These are phyloP conservation scores for Catagonus wagneri DNA, from an alignment of 2,113 vertebrate species.

Conservation along the genomic window DNA sequence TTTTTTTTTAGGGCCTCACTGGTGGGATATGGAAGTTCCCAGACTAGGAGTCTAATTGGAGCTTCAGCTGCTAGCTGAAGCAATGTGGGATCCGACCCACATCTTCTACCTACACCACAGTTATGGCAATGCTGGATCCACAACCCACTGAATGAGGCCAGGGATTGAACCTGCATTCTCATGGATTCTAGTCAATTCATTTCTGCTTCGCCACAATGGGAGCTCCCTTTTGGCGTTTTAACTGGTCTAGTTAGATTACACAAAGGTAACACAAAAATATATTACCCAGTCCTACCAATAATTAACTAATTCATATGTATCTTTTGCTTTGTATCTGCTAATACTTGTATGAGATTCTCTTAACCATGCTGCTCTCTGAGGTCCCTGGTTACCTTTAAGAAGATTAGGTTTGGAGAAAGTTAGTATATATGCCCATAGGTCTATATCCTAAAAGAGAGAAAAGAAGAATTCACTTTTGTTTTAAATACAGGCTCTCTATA, in stretches of 20 bases:
- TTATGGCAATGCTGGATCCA: too few relatives aligned
- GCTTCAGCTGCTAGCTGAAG: too few relatives aligned
- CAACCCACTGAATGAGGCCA: too few relatives aligned
- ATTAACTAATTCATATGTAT: not conserved
- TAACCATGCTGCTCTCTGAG: not conserved
- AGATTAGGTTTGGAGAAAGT: not conserved
- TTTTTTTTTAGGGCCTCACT: too few relatives aligned
- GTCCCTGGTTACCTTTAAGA: not conserved
- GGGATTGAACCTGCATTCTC: too few relatives aligned
- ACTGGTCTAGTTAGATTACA: conserved; percentile 5
- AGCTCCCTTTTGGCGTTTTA: not conserved
- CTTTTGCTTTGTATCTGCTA: not conserved
- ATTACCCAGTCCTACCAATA: not conserved
- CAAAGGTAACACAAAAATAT: not conserved
- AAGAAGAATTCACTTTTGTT: not conserved
- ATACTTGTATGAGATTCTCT: not conserved
- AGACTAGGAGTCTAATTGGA: too few relatives aligned
- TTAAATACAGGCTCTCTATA: not conserved
- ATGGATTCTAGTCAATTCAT: too few relatives aligned
- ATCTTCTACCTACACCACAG: too few relatives aligned
- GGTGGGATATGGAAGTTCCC: too few relatives aligned
- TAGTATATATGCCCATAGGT: not conserved
- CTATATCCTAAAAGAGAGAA: not conserved
- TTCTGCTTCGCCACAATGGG: too few relatives aligned
- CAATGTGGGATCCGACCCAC: too few relatives aligned